Percentiles rank a stretch among this genome's conserved stretches.
These are phyloP conservation scores for Pentamera pediparva DNA, from an alignment of 53 echinoderm and acorn worm species.

Conservation along the genomic window DNA sequence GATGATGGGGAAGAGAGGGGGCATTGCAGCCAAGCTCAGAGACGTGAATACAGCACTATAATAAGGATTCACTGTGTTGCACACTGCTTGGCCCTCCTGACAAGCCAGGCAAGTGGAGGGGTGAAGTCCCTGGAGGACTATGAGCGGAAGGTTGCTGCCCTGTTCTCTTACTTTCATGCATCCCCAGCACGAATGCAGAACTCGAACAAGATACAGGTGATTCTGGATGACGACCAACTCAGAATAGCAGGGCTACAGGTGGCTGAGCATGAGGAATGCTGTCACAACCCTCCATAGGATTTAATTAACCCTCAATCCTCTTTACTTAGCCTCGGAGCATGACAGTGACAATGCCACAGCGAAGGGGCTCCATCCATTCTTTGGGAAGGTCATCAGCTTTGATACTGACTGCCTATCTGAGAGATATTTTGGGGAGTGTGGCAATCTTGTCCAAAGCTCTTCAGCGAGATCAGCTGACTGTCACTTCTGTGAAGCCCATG, in stretches of 20 bases:
- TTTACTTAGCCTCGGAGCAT: background rate
- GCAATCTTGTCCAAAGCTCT: background rate
- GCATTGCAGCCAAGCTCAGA: background rate
- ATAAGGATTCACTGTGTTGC: background rate
- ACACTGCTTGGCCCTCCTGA: background rate
- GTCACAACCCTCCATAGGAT: background rate
- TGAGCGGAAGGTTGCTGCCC: background rate
- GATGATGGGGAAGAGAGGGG: slow-evolving; percentile 2
- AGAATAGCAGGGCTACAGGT: background rate
- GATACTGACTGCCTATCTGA: background rate
- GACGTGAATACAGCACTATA: background rate
- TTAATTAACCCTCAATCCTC: background rate
- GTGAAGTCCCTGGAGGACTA: background rate
- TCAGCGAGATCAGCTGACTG: background rate
- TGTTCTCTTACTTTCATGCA: slow-evolving; percentile 3
- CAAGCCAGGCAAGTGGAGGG: background rate
- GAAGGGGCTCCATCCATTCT: background rate
- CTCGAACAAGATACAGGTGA: background rate
- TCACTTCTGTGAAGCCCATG: background rate
- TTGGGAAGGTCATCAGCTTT: background rate
- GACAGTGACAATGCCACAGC: background rate
- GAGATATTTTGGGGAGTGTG: slow-evolving; percentile 3
- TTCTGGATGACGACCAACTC: background rate
- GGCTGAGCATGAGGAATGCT: slow-evolving; percentile 12
- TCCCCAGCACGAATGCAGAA: background rate